Conservation (phyloP, 2,888 invertebrate species). For the Apamea epomidion region DNA sequence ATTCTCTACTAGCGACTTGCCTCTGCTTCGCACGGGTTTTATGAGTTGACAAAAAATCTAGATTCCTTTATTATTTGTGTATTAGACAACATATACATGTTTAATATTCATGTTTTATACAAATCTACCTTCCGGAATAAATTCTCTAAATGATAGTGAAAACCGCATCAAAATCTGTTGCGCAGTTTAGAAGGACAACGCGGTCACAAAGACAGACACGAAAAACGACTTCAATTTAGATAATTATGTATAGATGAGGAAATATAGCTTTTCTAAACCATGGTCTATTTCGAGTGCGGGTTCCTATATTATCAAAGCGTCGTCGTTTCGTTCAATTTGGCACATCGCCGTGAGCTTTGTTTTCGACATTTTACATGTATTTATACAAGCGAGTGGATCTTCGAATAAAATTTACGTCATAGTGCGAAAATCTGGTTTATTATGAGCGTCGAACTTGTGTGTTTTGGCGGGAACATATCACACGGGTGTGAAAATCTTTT, state of each 20-base stretch:
- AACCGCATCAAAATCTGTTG: background rate
- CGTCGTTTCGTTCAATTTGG: constrained; percentile 47
- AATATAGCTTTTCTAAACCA: constrained; percentile 33
- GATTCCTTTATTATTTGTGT: background rate
- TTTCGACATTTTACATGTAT: constrained; percentile 63
- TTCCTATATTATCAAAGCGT: constrained; percentile 24
- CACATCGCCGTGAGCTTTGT: constrained; percentile 58
- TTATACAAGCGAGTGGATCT: constrained; percentile 59
- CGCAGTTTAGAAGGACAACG: background rate
- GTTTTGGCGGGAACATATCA: constrained; percentile 27
- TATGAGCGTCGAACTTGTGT: constrained; percentile 30
- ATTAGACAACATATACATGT: no score
- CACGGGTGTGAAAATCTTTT: constrained; percentile 7
- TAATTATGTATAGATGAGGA: constrained; percentile 20
- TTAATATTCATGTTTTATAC: no score
- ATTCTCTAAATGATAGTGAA: background rate
- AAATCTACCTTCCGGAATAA: background rate
- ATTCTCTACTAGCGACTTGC: constrained; percentile 28
- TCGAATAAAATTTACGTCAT: constrained; percentile 62
- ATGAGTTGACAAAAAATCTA: background rate
- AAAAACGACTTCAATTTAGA: background rate
- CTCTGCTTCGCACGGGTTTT: background rate
- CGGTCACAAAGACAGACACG: background rate
- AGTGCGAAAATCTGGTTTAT: constrained; percentile 42
- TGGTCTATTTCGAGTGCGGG: constrained; percentile 47